Percentiles rank a stretch among this genome's conserved stretches.
Evolutionary conservation across 2,888 invertebrate species (phyloP).

Genomic region (Drosophila pseudotakahashii): DNA sequence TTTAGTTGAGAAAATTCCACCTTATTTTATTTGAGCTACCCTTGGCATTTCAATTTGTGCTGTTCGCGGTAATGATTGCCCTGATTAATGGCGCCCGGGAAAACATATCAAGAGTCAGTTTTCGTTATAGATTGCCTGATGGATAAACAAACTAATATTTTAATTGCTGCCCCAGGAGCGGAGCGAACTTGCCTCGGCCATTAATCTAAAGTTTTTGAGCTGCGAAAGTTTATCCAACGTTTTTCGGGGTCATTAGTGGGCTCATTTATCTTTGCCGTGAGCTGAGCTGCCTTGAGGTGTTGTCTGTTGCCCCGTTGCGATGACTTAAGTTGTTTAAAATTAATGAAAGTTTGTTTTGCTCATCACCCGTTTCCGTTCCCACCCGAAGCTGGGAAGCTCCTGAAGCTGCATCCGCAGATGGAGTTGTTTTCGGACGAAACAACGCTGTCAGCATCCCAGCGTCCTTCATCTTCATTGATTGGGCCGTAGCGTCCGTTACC

Average conservation of each 20-base stretch:
- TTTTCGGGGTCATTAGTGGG: constrained; percentile 61
- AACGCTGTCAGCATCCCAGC: constrained; percentile 20
- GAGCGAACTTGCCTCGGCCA: constrained; percentile 21
- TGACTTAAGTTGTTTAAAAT: constrained; percentile 63
- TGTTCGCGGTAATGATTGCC: constrained; percentile 1
- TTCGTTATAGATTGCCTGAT: constrained; percentile 19
- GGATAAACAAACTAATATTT: constrained; percentile 43
- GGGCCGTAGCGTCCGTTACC: constrained; percentile 6
- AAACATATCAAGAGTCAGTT: constrained; percentile 33
- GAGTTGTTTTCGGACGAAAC: constrained; percentile 23
- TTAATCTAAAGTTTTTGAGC: constrained; percentile 66
- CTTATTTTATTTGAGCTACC: not conserved
- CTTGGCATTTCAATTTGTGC: constrained; percentile 24
- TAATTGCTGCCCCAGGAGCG: constrained; percentile 30
- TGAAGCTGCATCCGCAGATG: constrained; percentile 30
- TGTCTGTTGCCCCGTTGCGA: constrained; percentile 16
- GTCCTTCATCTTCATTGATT: constrained; percentile 34
- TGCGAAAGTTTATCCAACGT: constrained; percentile 56
- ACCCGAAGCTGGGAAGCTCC: constrained; percentile 4
- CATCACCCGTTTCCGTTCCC: not conserved
- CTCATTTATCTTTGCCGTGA: constrained; percentile 64
- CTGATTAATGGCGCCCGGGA: constrained; percentile 23
- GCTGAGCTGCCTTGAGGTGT: constrained; percentile 30
- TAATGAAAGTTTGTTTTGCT: constrained; percentile 61
- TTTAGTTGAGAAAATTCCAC: not conserved